These are phyloP conservation scores for Drosophila funebris DNA, from an alignment of 1,140 invertebrate genomes.

Conservation along the genomic window DNA sequence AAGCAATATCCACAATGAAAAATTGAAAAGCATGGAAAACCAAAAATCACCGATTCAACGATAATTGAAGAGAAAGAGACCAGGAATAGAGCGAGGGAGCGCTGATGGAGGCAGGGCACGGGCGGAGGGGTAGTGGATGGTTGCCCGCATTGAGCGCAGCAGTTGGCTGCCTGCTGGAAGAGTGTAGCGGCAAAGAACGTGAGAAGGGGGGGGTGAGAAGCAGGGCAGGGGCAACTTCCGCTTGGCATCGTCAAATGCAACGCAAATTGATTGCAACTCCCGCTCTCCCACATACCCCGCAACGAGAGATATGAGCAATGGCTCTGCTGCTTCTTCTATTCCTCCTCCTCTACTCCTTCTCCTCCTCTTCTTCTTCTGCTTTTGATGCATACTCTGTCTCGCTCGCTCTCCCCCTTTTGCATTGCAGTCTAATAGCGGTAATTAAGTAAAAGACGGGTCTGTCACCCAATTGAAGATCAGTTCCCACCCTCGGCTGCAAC, in stretches of 20 bases:
- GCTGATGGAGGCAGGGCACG: background rate
- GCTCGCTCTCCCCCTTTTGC: background rate
- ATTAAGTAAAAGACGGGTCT: conserved; percentile 54
- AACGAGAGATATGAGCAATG: background rate
- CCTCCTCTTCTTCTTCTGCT: too few species aligned
- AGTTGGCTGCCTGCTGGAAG: conserved; percentile 2
- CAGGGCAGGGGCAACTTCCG: conserved; percentile 25
- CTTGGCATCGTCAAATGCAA: conserved; percentile 26
- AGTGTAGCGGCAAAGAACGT: background rate
- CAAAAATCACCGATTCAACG: conserved; percentile 47
- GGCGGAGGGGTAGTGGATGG: background rate
- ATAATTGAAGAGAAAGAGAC: conserved; percentile 41
- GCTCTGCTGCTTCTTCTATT: background rate
- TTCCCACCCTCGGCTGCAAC: conserved; percentile 3
- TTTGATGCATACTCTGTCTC: too few species aligned
- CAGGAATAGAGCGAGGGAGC: background rate
- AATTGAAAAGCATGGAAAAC: conserved; percentile 35
- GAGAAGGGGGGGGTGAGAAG: background rate
- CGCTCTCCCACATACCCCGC: conserved; percentile 26
- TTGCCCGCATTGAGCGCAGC: conserved; percentile 27
- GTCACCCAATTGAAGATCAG: conserved; percentile 11
- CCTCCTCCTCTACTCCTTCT: background rate
- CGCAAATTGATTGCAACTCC: conserved; percentile 38
- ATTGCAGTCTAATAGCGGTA: conserved; percentile 41
- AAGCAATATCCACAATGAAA: conserved; percentile 24